Evolutionary conservation across 2,797 vertebrate genomes (phyloP), one percentile per base, ranked within the genome.

Genomic region (Pseudomugil tenellus): DNA sequence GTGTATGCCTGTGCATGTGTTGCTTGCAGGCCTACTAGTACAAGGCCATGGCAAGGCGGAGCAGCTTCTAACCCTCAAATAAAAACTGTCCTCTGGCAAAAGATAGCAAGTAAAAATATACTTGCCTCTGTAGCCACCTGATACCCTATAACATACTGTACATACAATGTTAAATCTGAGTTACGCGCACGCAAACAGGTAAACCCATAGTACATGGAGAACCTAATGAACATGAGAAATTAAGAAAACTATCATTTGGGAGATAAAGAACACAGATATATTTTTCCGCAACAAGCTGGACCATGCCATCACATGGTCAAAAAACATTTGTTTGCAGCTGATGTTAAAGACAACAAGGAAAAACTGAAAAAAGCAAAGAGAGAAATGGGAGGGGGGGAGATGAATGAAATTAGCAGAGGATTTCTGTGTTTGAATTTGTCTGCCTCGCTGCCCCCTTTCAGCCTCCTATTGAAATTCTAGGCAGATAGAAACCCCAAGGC

Each of bases 341-440:
- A 86, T 93, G 92, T 89, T 94, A 89, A 96, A 93, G 93, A 94
- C 92, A 95, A 95, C 91, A 95, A 93, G 84, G 79, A 77, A 88
- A 80, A 77, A 75, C 89, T 79, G 35, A 63, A 92, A 88, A 92
- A 93, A 58, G 55, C 92, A 91, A 93, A 16, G 1, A 26, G 29
- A 39, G 37, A 59, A 17, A 58, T 3, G 3, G 6, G 29, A 31
- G 29, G 6, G 91, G 87, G 92, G 92, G 83, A 93, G 93, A 91
- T 93, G 94, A 94, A 91, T 96, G 92, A 96, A 96, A 96, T 95
- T 95, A 95, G 95, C 93, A 88, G 93, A 91, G 93, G 68, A 95
- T 94, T 95, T 94, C 92, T 90, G 92, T 93, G 92, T 94, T 95
- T 84, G 77, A 91, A 84, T 94, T 94, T 90, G 88, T 93, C 84